These are phyloP conservation scores for Nemotelus nigrinus DNA, from an alignment of 2,888 invertebrate species.

Conservation along the genomic window DNA sequence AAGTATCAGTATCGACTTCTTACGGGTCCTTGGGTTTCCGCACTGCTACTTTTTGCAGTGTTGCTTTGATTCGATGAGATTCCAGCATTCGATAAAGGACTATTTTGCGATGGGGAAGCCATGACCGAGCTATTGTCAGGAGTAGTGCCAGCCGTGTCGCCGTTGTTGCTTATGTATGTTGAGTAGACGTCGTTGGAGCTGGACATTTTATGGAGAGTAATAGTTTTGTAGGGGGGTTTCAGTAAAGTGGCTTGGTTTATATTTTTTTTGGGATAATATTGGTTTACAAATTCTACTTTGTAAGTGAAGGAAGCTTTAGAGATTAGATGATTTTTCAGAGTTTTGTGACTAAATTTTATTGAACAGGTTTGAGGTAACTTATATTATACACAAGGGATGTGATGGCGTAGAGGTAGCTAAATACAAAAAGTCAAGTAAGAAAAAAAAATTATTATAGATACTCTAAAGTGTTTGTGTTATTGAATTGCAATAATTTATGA, in stretches of 20 bases:
- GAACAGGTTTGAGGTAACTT: neutral
- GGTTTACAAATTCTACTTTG: neutral
- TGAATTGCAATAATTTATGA: too few species aligned
- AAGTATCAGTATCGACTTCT: neutral
- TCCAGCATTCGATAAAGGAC: conserved; percentile 57
- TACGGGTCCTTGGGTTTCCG: conserved; percentile 43
- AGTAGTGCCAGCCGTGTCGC: conserved; percentile 3
- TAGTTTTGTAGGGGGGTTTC: conserved; percentile 19
- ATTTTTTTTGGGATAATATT: neutral
- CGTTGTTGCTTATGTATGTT: conserved; percentile 21
- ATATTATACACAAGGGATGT: conserved; percentile 3
- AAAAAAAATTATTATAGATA: conserved; percentile 1
- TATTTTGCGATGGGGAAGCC: conserved; percentile 64
- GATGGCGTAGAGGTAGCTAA: conserved; percentile 34
- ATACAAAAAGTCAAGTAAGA: conserved; percentile 38
- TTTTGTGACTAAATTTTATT: neutral
- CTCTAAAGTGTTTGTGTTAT: too few species aligned
- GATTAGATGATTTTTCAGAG: neutral
- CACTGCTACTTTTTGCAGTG: conserved; percentile 29
- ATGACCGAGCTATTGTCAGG: conserved; percentile 52
- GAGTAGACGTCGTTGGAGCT: conserved; percentile 34
- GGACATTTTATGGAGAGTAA: conserved; percentile 45
- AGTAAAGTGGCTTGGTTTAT: neutral
- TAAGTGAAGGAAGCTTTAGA: neutral
- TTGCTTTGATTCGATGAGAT: conserved; percentile 36